These are phyloP conservation scores for Endotricha flammealis DNA, from an alignment of 2,888 invertebrate species.

Conservation along the genomic window DNA sequence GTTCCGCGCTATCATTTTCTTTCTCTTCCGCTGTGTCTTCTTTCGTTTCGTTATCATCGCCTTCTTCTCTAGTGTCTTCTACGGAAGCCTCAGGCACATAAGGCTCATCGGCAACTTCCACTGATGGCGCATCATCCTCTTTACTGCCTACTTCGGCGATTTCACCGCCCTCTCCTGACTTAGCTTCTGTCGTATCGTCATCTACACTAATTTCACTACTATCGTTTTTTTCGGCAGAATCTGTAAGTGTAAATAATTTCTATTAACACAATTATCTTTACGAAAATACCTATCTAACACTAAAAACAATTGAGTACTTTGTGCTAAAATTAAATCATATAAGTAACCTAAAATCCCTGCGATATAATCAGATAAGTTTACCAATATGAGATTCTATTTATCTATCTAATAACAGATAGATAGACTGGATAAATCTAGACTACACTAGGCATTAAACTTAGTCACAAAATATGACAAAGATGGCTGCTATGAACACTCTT, in stretches of 20 bases:
- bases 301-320: too few species aligned
- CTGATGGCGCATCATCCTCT: conserved; percentile 54
- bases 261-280: too few species aligned
- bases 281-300: too few species aligned
- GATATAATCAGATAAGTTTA: too few species aligned
- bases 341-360: too few species aligned
- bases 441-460: too few species aligned
- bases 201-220: conserved; percentile 71
- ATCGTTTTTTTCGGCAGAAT: conserved; percentile 70
- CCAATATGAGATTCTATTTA: too few species aligned
- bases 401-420: too few species aligned
- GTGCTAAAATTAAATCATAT: too few species aligned
- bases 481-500: too few species aligned
- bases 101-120: conserved; percentile 72
- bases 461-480: too few species aligned
- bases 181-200: conserved; percentile 62
- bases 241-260: conserved; percentile 37
- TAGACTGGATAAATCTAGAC: too few species aligned
- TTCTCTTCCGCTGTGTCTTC: conserved; percentile 45
- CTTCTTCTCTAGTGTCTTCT: conserved; percentile 56
- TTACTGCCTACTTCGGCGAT: conserved; percentile 39
- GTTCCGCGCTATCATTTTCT: conserved; percentile 51
- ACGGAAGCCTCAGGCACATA: conserved; percentile 65
- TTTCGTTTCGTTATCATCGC: conserved; percentile 52
- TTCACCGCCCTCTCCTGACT: conserved; percentile 56